A percentile compares a stretch with the other conserved stretches of the same genome.
These are phyloP conservation scores for Dendroctonus valens DNA, from an alignment of 1,140 invertebrate genomes.

Conservation along the genomic window DNA sequence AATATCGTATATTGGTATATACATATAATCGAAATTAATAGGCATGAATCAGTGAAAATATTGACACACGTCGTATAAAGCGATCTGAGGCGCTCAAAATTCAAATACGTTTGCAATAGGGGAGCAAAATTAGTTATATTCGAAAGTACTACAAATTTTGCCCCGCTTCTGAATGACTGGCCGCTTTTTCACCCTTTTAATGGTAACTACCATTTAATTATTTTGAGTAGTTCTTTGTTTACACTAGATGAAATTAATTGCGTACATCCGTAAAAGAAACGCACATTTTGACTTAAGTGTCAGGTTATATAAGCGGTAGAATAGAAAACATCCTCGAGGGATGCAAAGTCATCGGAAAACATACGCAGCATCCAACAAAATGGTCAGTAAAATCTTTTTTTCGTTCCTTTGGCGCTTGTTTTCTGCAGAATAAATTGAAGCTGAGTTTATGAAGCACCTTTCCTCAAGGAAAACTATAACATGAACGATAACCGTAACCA, in stretches of 20 bases:
- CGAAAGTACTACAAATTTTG: background rate
- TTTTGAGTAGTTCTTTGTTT: background rate
- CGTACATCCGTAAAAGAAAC: background rate
- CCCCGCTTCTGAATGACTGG: background rate
- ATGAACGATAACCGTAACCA: conserved; percentile 49
- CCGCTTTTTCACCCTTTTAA: background rate
- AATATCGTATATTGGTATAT: conserved; percentile 13
- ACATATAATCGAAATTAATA: conserved; percentile 25
- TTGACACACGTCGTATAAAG: conserved; percentile 25
- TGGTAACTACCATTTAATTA: background rate
- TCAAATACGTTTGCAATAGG: conserved; percentile 24
- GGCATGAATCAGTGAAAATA: conserved; percentile 31
- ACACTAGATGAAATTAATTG: background rate
- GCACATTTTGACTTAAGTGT: background rate
- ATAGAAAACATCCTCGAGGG: conserved; percentile 6
- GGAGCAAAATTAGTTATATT: conserved; percentile 9
- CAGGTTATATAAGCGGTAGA: too few relatives aligned
- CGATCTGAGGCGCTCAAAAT: conserved; percentile 28
- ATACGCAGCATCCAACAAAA: conserved; percentile 27
- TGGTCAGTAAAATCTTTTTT: conserved; percentile 29
- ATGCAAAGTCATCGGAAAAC: conserved; percentile 26
- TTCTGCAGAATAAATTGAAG: conserved; percentile 43
- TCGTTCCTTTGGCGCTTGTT: conserved; percentile 23
- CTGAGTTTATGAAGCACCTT: conserved; percentile 49
- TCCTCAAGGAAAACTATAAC: conserved; percentile 50